phyloP scores from a whole-genome alignment of 2,888 invertebrate species.

The Lepidochitona cinerea region DNA sequence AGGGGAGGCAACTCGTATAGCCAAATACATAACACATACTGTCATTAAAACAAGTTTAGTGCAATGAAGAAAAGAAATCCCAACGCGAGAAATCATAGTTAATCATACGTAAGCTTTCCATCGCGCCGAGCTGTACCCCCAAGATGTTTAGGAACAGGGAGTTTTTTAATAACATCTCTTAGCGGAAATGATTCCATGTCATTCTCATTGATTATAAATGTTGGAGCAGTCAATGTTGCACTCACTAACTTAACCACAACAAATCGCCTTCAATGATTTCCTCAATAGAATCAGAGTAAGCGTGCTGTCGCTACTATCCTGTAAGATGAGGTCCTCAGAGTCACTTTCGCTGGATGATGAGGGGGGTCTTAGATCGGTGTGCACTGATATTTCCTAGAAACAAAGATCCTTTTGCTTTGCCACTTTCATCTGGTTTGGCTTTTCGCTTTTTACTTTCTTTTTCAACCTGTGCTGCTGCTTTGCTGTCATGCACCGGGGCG shows the following conservation, averaged over 20 bases:
- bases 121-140: not conserved
- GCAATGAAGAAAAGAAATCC: too few species aligned
- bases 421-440: not conserved
- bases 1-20: too few species aligned
- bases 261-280: conserved; percentile 4
- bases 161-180: too few species aligned
- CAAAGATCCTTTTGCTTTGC: not conserved
- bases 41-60: too few species aligned
- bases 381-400: not conserved
- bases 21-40: too few species aligned
- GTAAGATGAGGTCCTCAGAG: not conserved
- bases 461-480: not conserved
- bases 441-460: not conserved
- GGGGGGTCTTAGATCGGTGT: not conserved
- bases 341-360: not conserved
- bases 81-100: too few species aligned
- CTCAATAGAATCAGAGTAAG: not conserved
- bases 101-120: too few species aligned
- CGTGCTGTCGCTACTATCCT: not conserved
- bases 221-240: not conserved
- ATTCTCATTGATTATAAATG: too few species aligned
- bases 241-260: not conserved
- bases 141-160: not conserved
- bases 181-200: too few species aligned
- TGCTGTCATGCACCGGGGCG: not conserved